Evolutionary conservation across 92 coral and sea anemone species (phyloP), one percentile per base, ranked within the genome.

Genomic region (Porites rus): DNA sequence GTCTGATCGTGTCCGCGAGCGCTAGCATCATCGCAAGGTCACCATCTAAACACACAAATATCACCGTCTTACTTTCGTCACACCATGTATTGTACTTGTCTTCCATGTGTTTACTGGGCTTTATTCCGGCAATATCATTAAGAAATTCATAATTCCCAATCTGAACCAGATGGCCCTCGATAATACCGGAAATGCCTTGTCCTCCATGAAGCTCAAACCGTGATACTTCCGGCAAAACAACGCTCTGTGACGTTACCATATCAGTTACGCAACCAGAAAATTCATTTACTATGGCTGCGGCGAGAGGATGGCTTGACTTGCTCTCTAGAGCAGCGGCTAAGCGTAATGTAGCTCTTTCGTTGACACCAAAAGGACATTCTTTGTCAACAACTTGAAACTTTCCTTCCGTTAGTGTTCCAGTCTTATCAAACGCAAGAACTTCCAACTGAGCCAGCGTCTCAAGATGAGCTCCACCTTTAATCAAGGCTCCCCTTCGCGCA

Each of bases 371-470:
- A 51, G 67, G 76, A 68, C 94, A 84, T 38, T 88, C 98, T 68
- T 93, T 92, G 68, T 88, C 92, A 63, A 88, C 93, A 66, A 96
- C 98, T 83, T 96, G 97, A 67, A 96, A 94, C 86, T 94, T 96
- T 31, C 98, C 99, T 86, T 97, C 98, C 10, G 99, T 97, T 43
- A 97, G 75, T 6, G 99, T 97, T 17, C 99, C 99, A 10, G 99
- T 97, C 90, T 97, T 97, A 84, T 97, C 99, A 85, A 97, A 97
- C 14, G 98, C 98, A 53, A 97, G 88, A 50, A 86, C 83, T 58
- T 90, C 28, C n/a, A 97, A 65, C 77, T 88, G 92, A 10, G 96
- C 93, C 2, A 97, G 88, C 9, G 96, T 96, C 78, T 97, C 99
- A 78, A 97, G 85, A 76, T 89, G 90, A 79, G 82, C 96, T 24